A percentile compares a stretch with the other conserved stretches of the same genome.
These are phyloP conservation scores for Brachionus manjavacas DNA, from an alignment of 1,140 invertebrate species.

Conservation along the genomic window DNA sequence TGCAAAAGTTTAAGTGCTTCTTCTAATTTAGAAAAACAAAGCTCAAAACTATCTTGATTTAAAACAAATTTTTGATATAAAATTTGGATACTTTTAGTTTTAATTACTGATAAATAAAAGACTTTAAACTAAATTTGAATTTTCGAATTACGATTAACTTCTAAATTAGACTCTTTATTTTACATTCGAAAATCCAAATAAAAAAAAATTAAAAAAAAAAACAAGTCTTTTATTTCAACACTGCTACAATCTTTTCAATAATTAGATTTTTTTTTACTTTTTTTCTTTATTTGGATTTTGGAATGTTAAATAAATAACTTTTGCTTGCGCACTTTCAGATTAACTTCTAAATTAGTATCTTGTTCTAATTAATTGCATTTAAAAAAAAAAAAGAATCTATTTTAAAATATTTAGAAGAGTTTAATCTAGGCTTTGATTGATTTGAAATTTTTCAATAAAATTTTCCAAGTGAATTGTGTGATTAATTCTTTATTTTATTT, in stretches of 20 bases:
- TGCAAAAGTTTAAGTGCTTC: background rate
- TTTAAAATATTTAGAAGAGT: background rate
- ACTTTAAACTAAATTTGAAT: no score
- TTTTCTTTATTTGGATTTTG: no score
- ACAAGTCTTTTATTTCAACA: no score
- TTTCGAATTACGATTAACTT: no score
- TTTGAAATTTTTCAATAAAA: background rate
- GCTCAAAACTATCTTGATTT: background rate
- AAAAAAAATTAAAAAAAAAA: no score
- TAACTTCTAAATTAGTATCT: background rate
- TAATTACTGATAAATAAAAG: background rate
- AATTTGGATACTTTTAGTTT: background rate
- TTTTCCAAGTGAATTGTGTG: background rate
- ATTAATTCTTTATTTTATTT: background rate
- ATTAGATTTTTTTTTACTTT: no score
- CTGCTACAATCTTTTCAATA: no score
- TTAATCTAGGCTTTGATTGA: background rate
- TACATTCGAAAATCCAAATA: no score
- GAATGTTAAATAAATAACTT: background rate
- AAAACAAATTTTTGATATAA: background rate
- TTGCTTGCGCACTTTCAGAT: background rate
- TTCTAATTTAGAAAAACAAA: background rate
- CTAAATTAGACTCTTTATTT: no score
- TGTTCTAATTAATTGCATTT: background rate
- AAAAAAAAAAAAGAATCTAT: background rate